Evolutionary conservation across 2,888 invertebrate species (phyloP).

Genomic region (Dasysyrphus albostriatus): DNA sequence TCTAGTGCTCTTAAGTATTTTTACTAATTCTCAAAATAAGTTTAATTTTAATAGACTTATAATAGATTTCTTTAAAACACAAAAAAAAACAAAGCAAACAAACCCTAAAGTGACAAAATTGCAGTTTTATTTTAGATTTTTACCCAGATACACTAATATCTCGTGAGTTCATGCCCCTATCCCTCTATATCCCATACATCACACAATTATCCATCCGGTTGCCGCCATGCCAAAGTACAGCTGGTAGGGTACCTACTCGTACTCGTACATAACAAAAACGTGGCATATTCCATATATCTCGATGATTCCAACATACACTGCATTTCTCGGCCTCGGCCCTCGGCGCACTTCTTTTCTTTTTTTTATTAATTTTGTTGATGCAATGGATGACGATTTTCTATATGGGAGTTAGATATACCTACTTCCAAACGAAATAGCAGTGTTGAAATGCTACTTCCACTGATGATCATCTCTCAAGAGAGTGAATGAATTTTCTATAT

Average conservation of each 20-base stretch:
- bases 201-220: conserved; percentile 12
- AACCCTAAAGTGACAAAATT: background rate
- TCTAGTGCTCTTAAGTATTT: too few relatives aligned
- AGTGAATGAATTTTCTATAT: conserved; percentile 18
- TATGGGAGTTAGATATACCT: background rate
- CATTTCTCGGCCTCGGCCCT: background rate
- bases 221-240: background rate
- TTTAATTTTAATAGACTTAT: too few relatives aligned
- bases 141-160: conserved; percentile 4
- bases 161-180: background rate
- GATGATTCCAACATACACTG: background rate
- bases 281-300: background rate
- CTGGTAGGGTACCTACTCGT: background rate
- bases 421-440: background rate
- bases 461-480: conserved; percentile 7
- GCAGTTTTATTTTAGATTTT: background rate
- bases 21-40: too few relatives aligned
- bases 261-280: background rate
- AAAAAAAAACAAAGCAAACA: background rate
- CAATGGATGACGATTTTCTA: background rate
- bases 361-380: background rate
- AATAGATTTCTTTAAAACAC: background rate
- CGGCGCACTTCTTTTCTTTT: background rate
- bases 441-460: conserved; percentile 6
- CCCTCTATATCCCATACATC: background rate